These are phyloP conservation scores for Hyla sarda DNA, from an alignment of 2,113 vertebrate species.

Conservation along the genomic window DNA sequence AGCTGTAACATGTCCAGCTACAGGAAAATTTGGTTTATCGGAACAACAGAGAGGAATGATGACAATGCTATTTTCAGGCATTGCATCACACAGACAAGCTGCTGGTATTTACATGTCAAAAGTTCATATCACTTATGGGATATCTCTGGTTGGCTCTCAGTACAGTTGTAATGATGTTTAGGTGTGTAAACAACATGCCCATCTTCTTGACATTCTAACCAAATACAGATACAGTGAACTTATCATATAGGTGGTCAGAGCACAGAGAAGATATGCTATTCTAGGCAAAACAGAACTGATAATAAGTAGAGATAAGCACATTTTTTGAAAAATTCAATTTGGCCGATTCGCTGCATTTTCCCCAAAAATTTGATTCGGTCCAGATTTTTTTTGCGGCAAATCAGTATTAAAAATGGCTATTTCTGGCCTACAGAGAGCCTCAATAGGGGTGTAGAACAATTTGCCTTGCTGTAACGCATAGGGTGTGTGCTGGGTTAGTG, in stretches of 20 bases:
- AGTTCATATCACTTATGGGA: constrained; percentile 42
- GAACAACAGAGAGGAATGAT: constrained; percentile 26
- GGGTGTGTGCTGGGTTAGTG: too few relatives aligned
- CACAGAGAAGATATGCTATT: background rate
- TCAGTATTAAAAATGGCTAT: too few relatives aligned
- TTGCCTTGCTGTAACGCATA: too few relatives aligned
- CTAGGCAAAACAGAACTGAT: background rate
- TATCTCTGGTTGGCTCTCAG: constrained; percentile 22
- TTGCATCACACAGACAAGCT: constrained; percentile 27
- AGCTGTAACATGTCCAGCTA: constrained; percentile 12
- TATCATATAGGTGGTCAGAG: background rate
- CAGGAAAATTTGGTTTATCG: constrained; percentile 17
- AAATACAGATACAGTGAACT: constrained; percentile 12
- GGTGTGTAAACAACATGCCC: constrained; percentile 24
- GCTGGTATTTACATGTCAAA: constrained; percentile 45
- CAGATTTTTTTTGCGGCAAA: too few relatives aligned
- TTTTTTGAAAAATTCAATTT: too few relatives aligned
- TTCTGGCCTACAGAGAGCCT: too few relatives aligned
- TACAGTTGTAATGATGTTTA: constrained; percentile 31
- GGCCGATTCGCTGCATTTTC: background rate
- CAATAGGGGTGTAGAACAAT: too few relatives aligned
- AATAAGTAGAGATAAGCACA: background rate
- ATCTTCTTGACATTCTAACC: constrained; percentile 8
- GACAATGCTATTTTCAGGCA: constrained; percentile 37
- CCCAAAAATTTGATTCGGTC: too few relatives aligned